A percentile compares a stretch with the other conserved stretches of the same genome.
phyloP scores from a whole-genome alignment of 2,113 vertebrate species.

The Butastur rufipennis region DNA sequence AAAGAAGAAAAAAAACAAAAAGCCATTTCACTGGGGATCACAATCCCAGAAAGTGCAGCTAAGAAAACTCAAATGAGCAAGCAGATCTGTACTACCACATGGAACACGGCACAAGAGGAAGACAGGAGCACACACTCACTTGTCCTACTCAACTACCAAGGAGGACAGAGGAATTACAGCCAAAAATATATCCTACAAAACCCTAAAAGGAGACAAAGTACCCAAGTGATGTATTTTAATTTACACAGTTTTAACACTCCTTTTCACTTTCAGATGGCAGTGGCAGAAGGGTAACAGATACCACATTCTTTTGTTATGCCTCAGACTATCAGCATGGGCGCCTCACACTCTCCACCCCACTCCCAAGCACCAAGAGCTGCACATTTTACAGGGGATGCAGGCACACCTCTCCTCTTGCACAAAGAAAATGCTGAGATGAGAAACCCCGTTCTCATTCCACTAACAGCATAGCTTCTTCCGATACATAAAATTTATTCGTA shows the following conservation, averaged over 20 bases:
- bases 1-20: background rate
- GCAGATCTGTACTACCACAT: background rate
- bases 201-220: background rate
- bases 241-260: background rate
- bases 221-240: background rate
- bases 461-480: background rate
- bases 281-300: background rate
- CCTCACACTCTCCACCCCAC: background rate
- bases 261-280: background rate
- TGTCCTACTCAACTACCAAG: background rate
- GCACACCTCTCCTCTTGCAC: background rate
- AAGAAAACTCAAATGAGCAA: background rate
- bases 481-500: background rate
- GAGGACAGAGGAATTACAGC: background rate
- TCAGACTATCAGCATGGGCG: no score
- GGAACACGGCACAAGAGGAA: background rate
- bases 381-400: no score
- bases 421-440: accelerated
- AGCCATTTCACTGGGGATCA: background rate
- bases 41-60: background rate
- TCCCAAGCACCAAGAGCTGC: background rate
- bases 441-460: background rate
- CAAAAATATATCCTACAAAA: background rate
- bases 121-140: background rate
- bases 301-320: background rate